These are phyloP conservation scores for Actenoides hombroni DNA, from an alignment of 2,113 vertebrate genomes.

Conservation along the genomic window DNA sequence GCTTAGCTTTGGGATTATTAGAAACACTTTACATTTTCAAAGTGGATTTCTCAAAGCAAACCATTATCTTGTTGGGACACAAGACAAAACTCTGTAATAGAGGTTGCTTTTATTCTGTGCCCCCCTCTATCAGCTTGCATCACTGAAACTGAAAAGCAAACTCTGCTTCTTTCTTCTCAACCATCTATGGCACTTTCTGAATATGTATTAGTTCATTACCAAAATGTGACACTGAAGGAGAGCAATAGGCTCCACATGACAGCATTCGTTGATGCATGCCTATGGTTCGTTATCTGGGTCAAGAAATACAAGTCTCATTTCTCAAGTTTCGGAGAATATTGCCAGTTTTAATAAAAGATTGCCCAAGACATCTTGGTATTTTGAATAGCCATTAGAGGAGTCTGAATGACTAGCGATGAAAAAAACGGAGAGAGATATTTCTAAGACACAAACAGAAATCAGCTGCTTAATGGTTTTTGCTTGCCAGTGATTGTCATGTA, in stretches of 20 bases:
- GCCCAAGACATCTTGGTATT: background rate
- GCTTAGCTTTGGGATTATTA: background rate
- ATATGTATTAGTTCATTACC: background rate
- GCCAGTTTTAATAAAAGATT: background rate
- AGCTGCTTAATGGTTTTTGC: background rate
- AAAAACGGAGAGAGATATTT: background rate
- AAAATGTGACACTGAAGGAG: background rate
- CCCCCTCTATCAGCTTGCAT: background rate
- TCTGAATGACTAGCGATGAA: background rate
- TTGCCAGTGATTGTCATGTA: background rate
- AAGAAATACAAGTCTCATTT: background rate
- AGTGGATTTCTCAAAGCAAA: background rate
- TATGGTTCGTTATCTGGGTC: background rate
- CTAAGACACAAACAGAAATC: background rate
- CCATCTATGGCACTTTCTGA: background rate
- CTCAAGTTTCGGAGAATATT: background rate
- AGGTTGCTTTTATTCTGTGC: background rate
- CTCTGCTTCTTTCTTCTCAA: background rate
- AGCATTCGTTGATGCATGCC: background rate
- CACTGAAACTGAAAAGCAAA: background rate
- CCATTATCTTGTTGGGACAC: background rate
- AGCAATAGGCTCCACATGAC: background rate
- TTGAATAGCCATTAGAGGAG: background rate
- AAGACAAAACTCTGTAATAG: background rate
- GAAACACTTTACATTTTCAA: background rate